Base-by-base conservation (phyloP, 2,113 vertebrate genomes). In the Rhynchomys soricoides region DNA sequence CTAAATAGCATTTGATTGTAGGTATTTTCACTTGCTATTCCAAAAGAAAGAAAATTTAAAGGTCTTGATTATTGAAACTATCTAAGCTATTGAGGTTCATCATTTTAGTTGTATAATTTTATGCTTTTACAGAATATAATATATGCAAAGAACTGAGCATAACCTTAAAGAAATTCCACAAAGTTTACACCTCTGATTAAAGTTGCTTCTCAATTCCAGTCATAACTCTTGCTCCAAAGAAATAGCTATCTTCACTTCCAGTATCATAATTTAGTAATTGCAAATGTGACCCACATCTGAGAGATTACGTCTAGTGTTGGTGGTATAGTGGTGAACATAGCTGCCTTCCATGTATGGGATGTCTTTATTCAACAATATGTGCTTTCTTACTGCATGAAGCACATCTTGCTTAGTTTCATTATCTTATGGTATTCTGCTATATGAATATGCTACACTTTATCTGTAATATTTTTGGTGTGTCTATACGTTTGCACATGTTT, bases 311-410 rank as follows among this genome's bases (percentile, higher is more conserved):
- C 13, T 2, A 37, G 13, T 1, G 97, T 98, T 98, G 98, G 98
- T 98, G 97, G 98, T 98, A 98, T 98, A 98, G 98, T 98, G 98
- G 98, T 98, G 93, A 98, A 98, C 98, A 98, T 98, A 98, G 98
- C 98, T 98, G 98, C 98, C 98, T 98, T 99, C 98, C 94, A 96
- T 24, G 24, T 62, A 7, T 83, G n/a, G 24, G 7, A 62, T 43
- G 1, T 85, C 16, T 70, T 92, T 93, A 29, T 5, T 79, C 52
- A 79, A 78, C 34, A 90, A 37, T 66, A 19, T 68, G 6, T 79
- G 12, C 40, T 15, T 37, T 85, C 48, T 34, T 90, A 50, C 86
- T 45, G 29, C 3, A n/a, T n/a, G 29, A 24, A 86, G 59, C 24
- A 24, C 70, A 26, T 4, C 31, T 43, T 74, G 29, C 21, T 83